Base-by-base conservation (phyloP, 2,797 vertebrate genomes). In the Huso huso region DNA sequence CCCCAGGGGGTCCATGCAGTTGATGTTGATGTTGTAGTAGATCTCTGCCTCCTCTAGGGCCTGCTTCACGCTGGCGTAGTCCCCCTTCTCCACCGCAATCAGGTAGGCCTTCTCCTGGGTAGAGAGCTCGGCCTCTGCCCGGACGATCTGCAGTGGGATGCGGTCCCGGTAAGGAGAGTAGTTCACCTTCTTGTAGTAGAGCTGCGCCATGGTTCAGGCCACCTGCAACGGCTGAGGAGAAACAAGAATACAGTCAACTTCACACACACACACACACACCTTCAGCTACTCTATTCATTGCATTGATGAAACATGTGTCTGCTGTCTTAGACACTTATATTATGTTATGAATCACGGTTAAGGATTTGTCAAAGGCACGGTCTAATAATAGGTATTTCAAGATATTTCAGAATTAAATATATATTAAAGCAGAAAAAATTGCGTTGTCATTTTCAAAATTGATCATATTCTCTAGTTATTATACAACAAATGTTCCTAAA, bases 1-100 rank as follows among this genome's bases (percentile, higher is more conserved):
- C 60, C 95, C 95, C 63, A 98, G 86, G 18, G 95, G 95, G 85
- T 97, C 95, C 89, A 96, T 91, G 13, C 95, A 97, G 88, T 97
- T 97, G 69, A 96, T 93, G 69, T 97, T 95, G 87, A 98, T 95
- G 85, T 97, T 97, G 87, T 96, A 96, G 81, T 97, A 97, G 73
- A 96, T 93, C 83, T 95, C 94, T 0, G 95, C 94, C 87, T 97
- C 95, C 1, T 93, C 93, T 0, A 98, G 78, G 49, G 93, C 93
- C n/a, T 95, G 93, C 69, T 95, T 94, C 66, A 98, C 95, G 0
- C 92, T 94, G 12, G 94, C 94, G 49, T 97, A 97, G 89, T 98
- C 95, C 2, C 95, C 95, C 73, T 96, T 98, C 85, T 98, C 95
- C 75, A 98, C 95, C 0, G 94, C 94, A 0, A 78, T 96, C 79